Evolutionary conservation across 1,140 invertebrate species (phyloP), one percentile per base, ranked within the genome.

Genomic region (Diprion similis): DNA sequence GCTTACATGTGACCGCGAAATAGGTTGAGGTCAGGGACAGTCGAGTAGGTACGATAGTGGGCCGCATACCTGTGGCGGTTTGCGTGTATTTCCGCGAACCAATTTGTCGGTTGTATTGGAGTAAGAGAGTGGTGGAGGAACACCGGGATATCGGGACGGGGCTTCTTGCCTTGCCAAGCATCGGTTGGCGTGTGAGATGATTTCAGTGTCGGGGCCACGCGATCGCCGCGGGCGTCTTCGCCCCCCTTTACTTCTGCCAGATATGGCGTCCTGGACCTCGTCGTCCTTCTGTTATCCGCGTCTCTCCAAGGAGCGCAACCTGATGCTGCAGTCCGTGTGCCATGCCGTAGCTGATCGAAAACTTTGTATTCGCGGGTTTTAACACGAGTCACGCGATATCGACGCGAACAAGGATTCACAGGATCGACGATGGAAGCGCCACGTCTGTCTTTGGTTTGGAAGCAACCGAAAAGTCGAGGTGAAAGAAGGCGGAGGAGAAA

Each of bases 221-320:
- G 51, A 59, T 59, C 51, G 51, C 51, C 51, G 51, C 51, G 51
- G 51, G 51, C 51, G 51, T 59, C 51, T 59, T 59, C 1, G 51
- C 51, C 51, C 51, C n/a, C 51, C 51, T 37, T 37, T 4, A 37
- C 51, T 59, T 17, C 51, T 59, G 9, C 51, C 51, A 59, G 51
- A 59, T 59, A 59, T 59, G 51, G 51, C 51, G 51, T 59, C 51
- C 51, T 59, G 51, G 51, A 59, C 51, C 51, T 59, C 51, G 51
- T 59, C 51, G 51, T 59, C 51, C 51, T 59, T 59, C 51, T 59
- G 51, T 59, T 59, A 59, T 59, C 51, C 51, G 51, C 51, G n/a
- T 59, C 51, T 17, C n/a, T 17, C 11, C 51, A n/a, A 59, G 51
- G 51, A 11, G 51, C 11, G 51, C 15, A 51, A 10, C 10, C 48